Conservation (phyloP, 92 coral and sea anemone species). For the Palythoa grandiflora region DNA sequence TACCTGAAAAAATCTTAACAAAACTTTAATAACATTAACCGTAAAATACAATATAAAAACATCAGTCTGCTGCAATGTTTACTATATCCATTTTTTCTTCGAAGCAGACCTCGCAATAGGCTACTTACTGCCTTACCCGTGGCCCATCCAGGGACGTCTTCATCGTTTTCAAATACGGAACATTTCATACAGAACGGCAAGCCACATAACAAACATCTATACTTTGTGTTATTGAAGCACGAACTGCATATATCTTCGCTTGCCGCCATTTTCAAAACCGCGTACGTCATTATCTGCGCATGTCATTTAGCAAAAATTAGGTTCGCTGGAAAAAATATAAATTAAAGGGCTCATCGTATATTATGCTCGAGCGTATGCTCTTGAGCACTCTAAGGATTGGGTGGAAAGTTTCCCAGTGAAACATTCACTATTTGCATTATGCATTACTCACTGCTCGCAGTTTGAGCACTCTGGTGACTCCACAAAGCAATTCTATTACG, state of each 20-base stretch:
- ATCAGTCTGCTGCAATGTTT: constrained; percentile 25
- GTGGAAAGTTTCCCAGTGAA: too few relatives aligned
- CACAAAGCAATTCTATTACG: too few relatives aligned
- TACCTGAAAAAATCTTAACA: constrained; percentile 30
- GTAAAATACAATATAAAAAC: constrained; percentile 30
- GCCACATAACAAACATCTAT: constrained; percentile 1
- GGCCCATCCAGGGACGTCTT: constrained; percentile 27
- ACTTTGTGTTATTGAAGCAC: constrained; percentile 6
- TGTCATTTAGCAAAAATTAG: constrained; percentile 18
- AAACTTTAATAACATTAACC: constrained; percentile 21
- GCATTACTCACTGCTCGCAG: too few relatives aligned
- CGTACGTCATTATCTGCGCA: background rate
- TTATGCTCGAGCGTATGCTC: too few relatives aligned
- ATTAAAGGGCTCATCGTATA: background rate
- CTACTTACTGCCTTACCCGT: constrained; percentile 23
- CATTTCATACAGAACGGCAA: constrained; percentile 14
- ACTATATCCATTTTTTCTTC: constrained; percentile 26
- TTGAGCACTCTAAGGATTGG: too few relatives aligned
- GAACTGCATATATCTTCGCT: constrained; percentile 7
- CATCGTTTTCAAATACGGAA: background rate
- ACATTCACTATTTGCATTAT: too few relatives aligned
- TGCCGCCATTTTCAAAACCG: constrained; percentile 12
- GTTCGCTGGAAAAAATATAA: constrained; percentile 5
- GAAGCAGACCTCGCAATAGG: constrained; percentile 16
- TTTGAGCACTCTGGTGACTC: too few relatives aligned